Base-by-base conservation (phyloP, 2,113 vertebrate genomes). In the Castor canadensis region DNA sequence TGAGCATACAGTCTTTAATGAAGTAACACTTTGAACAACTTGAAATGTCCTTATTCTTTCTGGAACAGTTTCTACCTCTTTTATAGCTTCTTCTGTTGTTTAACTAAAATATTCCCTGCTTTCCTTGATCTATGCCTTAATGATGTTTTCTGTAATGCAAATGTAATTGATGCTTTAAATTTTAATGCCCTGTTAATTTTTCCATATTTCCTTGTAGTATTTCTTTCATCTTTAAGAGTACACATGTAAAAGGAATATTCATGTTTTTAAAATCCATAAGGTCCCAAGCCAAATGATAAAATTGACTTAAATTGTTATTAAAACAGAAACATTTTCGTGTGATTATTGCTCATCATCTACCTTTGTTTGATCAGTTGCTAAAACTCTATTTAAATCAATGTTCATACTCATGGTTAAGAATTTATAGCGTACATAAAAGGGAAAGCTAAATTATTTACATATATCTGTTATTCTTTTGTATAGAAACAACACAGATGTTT, bases 401-500 rank as follows among this genome's bases (percentile, higher is more conserved):
- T 86, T 79, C 4, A 62, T 60, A 19, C 40, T 91, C 45, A 52
- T 24, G 30, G n/a, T 82, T 40, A 67, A 66, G 52, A 92, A 72
- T 43, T 60, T 52, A 75, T 83, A 77, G 32, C 40, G 30, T 43
- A 24, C 24, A 58, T 84, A 89, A 88, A 94, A 81, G 10, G 45
- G 6, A 84, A 96, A 82, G 22, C 38, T 76, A 80, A 76, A 60
- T 93, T 89, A 87, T 76, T 92, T 58, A 86, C 40, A 80, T 38
- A 47, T 77, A 40, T 40, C 38, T 6, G 45, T 85, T 17, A 43
- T 88, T 58, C 64, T 17, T 89, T 80, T 60, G 1, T 1, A 49
- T 54, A 13, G 93, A 52, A 93, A 47, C 64, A 93, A 47, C 64
- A 73, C 43, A 91, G 12, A 87, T 91, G 26, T 89, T 95, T 69